Conservation (phyloP, 1,140 invertebrate species). For the Scaptomyza montana region DNA sequence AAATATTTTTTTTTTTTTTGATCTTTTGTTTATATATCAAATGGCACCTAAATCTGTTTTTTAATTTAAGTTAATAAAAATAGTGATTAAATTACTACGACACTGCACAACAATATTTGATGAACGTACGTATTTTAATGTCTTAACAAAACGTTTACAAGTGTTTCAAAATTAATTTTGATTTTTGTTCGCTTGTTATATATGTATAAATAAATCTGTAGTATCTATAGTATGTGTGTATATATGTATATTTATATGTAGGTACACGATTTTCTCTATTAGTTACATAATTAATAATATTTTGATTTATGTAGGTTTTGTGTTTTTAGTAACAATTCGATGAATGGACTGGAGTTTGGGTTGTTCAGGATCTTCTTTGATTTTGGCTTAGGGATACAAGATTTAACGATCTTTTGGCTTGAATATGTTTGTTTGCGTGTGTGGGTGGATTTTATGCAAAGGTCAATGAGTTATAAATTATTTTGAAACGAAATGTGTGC, state of each 20-base stretch:
- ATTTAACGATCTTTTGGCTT: slow-evolving; percentile 20
- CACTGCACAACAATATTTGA: slow-evolving; percentile 41
- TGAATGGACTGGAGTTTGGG: background rate
- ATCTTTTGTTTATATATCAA: slow-evolving; percentile 57
- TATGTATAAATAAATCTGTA: background rate
- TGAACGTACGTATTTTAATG: slow-evolving; percentile 16
- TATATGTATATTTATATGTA: slow-evolving; percentile 17
- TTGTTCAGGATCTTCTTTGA: slow-evolving; percentile 24
- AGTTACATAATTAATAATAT: slow-evolving; percentile 41
- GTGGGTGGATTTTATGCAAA: slow-evolving; percentile 35
- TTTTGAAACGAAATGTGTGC: slow-evolving; percentile 68
- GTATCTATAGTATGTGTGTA: slow-evolving; percentile 3
- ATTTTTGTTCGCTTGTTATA: slow-evolving; percentile 58
- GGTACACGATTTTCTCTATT: slow-evolving; percentile 63
- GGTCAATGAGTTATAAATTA: slow-evolving; percentile 69
- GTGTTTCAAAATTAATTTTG: slow-evolving; percentile 35
- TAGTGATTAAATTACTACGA: slow-evolving; percentile 41
- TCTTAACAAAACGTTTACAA: background rate
- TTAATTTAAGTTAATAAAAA: slow-evolving; percentile 42
- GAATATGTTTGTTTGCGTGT: slow-evolving; percentile 7
- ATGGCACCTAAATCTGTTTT: slow-evolving; percentile 66
- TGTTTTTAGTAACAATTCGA: slow-evolving; percentile 38
- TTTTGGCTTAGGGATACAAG: slow-evolving; percentile 22
- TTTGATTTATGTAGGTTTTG: slow-evolving; percentile 13
- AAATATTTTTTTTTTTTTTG: background rate